These are phyloP conservation scores for Climacteris rufus DNA, from an alignment of 2,113 vertebrate species.

Conservation along the genomic window DNA sequence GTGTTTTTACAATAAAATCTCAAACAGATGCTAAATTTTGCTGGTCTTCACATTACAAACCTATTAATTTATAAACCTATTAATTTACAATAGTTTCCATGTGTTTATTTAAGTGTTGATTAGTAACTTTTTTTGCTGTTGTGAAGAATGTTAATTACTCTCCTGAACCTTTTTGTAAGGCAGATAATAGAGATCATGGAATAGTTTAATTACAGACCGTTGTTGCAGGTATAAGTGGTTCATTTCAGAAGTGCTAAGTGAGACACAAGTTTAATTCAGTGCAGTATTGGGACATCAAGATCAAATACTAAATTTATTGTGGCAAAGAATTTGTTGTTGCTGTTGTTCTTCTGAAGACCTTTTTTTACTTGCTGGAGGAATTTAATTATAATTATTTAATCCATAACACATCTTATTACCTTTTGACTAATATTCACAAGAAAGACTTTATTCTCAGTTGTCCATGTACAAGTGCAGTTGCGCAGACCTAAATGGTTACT, in stretches of 20 bases:
- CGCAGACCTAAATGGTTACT: not conserved
- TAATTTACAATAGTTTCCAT: constrained; percentile 6
- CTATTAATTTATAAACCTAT: not conserved
- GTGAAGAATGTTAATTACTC: not conserved
- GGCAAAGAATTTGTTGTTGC: not conserved
- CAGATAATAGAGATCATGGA: not conserved
- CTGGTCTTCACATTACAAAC: not conserved
- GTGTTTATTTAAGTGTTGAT: constrained; percentile 14
- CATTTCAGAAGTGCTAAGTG: not conserved
- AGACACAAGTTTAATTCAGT: not conserved
- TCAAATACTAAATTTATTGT: not conserved
- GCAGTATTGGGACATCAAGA: not conserved
- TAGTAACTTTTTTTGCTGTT: constrained; percentile 28
- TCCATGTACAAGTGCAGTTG: not conserved
- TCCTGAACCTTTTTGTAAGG: not conserved
- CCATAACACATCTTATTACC: not conserved
- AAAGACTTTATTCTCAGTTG: not conserved
- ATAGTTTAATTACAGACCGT: constrained; percentile 21
- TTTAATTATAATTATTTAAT: not conserved
- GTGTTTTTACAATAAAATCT: not conserved
- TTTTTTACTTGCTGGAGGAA: not conserved
- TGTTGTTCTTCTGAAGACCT: not conserved
- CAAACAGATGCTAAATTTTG: not conserved
- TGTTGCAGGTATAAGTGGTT: not conserved
- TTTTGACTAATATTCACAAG: not conserved